Evolutionary conservation across 2,888 invertebrate genomes (phyloP), one percentile per base, ranked within the genome.

Genomic region (Chironomus tentans): DNA sequence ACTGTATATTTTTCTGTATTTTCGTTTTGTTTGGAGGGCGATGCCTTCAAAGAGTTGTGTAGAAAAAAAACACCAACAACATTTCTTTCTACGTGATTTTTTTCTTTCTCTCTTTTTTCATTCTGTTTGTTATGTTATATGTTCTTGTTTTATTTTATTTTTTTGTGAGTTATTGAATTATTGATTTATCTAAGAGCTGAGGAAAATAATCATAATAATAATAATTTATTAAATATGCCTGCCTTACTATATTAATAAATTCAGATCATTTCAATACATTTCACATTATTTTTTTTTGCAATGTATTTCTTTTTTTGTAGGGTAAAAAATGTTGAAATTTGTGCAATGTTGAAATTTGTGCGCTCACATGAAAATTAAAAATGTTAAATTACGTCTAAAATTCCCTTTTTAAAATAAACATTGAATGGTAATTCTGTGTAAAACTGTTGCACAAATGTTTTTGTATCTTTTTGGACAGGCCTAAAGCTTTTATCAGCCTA

Each of bases 211-310:
- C 38, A 38, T 38, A 38, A 38, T 38, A 38, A 38, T 28, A 28
- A 28, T 38, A 38, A 21, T 65, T 12, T 65, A 22, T 65, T 50
- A 47, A 38, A 71, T 61, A n/a, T 56, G 47, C 50, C 21, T 56
- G 21, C 15, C 74, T 74, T 68, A 74, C 21, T 15, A 62, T 22
- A 24, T n/a, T 72, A 73, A 68, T 74, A 68, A 74, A 74, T 74
- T 74, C 74, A 74, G 74, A 74, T 74, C 74, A 68, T 74, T 65
- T 74, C 65, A 46, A 68, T 47, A 65, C 21, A 68, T 47, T 13
- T 24, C 21, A 22, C 24, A 65, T 13, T 65, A 13, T 65, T 24
- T 22, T 65, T 21, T 24, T 65, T 65, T 65, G 56, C 56, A 56
- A 15, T 65, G 18, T 65, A 24, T 65, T 65, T 2, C n/a, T n/a